Base-by-base conservation (phyloP, 2,888 invertebrate species). In the Griposia aprilina region DNA sequence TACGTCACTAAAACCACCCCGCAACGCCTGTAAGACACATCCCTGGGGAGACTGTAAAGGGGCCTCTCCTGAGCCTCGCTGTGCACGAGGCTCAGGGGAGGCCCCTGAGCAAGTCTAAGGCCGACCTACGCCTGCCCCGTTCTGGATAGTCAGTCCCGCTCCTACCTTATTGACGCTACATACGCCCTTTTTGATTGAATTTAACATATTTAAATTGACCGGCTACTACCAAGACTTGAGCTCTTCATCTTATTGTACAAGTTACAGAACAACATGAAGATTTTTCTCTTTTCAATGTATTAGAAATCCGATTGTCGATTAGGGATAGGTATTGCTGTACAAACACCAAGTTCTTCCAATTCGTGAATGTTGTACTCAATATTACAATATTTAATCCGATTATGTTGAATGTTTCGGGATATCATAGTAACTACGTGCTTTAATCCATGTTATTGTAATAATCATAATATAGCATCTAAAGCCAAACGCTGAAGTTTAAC, bases 401-500 rank as follows among this genome's bases (percentile, higher is more conserved):
- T 48, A 11, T 66, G 45, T 48, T 26, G 11, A 48, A 26, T 67
- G 0, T 26, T 67, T 30, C 13, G 48, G 20, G 30, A 60, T 20
- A 20, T 5, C 30, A 30, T 26, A 48, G 67, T 26, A 60, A 30
- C 17, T 26, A 20, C 11, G 13, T 48, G 20, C 66, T 67, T 26
- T 67, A 48, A 20, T 13, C 10, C 30, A 59, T 59, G 26, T 20
- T 30, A 60, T 17, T 2, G 2, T 41, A 26, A 70, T 41, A 17
- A 52, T 52, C 17, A 15, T 36, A 36, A 15, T 36, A 36, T 45
- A 36, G 50, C n/a, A 60, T 66, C 26, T 23, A 36, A 62, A 62
- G 11, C 20, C 6, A 23, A 30, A 62, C 6, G 3, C 20, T 23
- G 8, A 59, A 65, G 87, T 85, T 77, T 77, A 86, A 74, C 63